phyloP scores from a whole-genome alignment of 2,888 invertebrate genomes.

The Dorcus hopei region DNA sequence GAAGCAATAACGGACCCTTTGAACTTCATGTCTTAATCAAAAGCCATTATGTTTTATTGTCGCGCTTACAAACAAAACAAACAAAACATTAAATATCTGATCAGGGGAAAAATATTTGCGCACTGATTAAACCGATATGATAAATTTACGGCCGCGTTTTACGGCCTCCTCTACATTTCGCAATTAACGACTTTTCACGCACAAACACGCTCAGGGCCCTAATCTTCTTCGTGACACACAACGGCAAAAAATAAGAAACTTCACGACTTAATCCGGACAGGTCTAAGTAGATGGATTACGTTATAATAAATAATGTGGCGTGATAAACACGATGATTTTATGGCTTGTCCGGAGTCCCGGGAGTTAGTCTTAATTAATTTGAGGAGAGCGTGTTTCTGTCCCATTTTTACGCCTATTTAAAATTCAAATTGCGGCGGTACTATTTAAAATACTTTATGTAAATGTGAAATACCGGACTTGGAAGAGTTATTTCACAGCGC shows the following conservation, averaged over 20 bases:
- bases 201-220: too few species aligned
- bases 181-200: slow-evolving; percentile 15
- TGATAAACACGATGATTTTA: slow-evolving; percentile 28
- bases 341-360: slow-evolving; percentile 17
- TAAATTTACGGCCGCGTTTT: slow-evolving; percentile 34
- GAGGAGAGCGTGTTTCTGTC: slow-evolving; percentile 30
- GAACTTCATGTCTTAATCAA: slow-evolving; percentile 35
- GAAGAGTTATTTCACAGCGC: too few species aligned
- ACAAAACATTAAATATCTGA: slow-evolving; percentile 37
- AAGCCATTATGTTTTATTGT: slow-evolving; percentile 34
- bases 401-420: slow-evolving; percentile 20
- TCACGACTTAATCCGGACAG: slow-evolving; percentile 10
- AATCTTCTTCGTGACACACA: neutral
- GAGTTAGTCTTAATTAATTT: slow-evolving; percentile 35
- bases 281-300: slow-evolving; percentile 6
- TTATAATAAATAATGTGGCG: slow-evolving; percentile 30
- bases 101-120: slow-evolving; percentile 34
- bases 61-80: slow-evolving; percentile 30
- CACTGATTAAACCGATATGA: slow-evolving; percentile 35
- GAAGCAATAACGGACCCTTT: slow-evolving; percentile 3
- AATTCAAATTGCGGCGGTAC: neutral
- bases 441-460: neutral
- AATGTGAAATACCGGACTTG: neutral
- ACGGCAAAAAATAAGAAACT: neutral
- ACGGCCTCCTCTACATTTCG: slow-evolving; percentile 19